Evolutionary conservation across 2,888 invertebrate genomes (phyloP).

Genomic region (Drosophila pegasa): DNA sequence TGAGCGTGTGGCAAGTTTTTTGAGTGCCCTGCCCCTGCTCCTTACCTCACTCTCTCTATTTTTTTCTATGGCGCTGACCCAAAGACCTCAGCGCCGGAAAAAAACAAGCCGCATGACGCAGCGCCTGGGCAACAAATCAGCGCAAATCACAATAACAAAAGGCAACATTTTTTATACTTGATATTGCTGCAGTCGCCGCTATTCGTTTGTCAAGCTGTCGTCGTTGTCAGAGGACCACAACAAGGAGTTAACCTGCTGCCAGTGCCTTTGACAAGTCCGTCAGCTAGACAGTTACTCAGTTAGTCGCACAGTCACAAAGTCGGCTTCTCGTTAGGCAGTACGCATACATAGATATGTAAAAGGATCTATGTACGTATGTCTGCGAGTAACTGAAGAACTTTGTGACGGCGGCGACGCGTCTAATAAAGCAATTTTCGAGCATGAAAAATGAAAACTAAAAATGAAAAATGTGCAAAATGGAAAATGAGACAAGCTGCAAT

Average conservation of each 20-base stretch:
- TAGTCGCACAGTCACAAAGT: conserved; percentile 17
- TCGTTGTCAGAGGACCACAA: conserved; percentile 6
- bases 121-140: conserved; percentile 73
- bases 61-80: conserved; percentile 50
- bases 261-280: conserved; percentile 46
- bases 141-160: conserved; percentile 73
- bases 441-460: conserved; percentile 28
- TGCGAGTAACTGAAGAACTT: conserved; percentile 5
- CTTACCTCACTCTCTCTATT: not conserved
- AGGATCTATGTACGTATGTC: not conserved
- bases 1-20: conserved; percentile 31
- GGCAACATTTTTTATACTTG: conserved; percentile 10
- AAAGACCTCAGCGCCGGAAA: conserved; percentile 64
- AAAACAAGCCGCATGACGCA: conserved; percentile 66
- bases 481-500: conserved; percentile 63
- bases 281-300: conserved; percentile 44
- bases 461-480: conserved; percentile 33
- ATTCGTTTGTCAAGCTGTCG: conserved; percentile 58
- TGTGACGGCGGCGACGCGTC: conserved; percentile 32
- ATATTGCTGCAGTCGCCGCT: conserved; percentile 15
- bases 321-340: conserved; percentile 37
- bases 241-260: conserved; percentile 35
- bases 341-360: not conserved
- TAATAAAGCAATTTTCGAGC: conserved; percentile 62
- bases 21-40: conserved; percentile 8